Base-by-base conservation (phyloP, 2,113 vertebrate species). In the Strix uralensis region DNA sequence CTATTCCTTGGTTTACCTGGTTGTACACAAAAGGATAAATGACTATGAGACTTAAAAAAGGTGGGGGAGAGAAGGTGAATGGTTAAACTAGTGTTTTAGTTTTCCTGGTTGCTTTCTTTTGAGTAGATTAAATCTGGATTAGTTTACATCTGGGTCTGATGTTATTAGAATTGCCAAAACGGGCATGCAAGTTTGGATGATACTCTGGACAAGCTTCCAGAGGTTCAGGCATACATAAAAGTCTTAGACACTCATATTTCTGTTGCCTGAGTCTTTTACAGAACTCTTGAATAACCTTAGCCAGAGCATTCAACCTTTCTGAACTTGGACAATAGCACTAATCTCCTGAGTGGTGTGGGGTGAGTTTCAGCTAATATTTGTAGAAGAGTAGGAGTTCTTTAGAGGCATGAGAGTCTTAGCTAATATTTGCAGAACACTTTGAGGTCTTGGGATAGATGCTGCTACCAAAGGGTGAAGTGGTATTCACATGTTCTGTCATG, bases 401-500 rank as follows among this genome's bases (percentile, higher is more conserved):
- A 81, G 87, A 94, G 58, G 52, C 38, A 51, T 62, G 54, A 87
- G 65, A 95, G 84, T 78, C 72, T 93, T 81, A 85, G 84, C 84
- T 95, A 94, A 91, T 95, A 95, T 96, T 97, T 95, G 79, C 84
- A 88, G 94, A 95, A 91, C 78, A 52, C 87, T 95, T 90, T 77
- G 54, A 90, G 84, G 63, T 91, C 81, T 96, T 82, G 58, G 87
- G 74, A 59, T 96, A 91, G 92, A 96, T 88, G 91, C 49, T 95
- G 91, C 93, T 94, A 95, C 92, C 65, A 95, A 94, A 91, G 92
- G 92, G 88, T 97, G 80, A 91, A 96, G 88, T 93, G 75, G 57
- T 77, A 95, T 95, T 95, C 89, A 90, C 94, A 92, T 94, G 89
- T 87, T 96, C 92, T 94, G 62, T 96, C 89, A 86, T 90, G 96